A percentile compares a stretch with the other conserved stretches of the same genome.
These are phyloP conservation scores for Neoarius graeffei DNA, from an alignment of 2,113 vertebrate species.

Conservation along the genomic window DNA sequence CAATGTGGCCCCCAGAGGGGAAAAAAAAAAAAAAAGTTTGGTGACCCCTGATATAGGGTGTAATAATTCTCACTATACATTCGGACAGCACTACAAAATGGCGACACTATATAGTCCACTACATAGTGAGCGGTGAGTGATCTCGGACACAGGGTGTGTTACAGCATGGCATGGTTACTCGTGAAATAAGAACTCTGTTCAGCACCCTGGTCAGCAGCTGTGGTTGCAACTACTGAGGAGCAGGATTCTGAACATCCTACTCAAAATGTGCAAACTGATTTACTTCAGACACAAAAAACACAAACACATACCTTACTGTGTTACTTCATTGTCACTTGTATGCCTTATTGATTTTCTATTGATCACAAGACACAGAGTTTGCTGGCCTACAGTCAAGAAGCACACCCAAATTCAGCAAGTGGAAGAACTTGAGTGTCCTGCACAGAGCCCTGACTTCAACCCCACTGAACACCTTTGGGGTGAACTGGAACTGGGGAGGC, in stretches of 20 bases:
- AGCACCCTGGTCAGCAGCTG: not conserved
- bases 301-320: not conserved
- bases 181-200: not conserved
- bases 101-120: too few relatives aligned
- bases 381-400: not conserved
- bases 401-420: not conserved
- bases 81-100: too few relatives aligned
- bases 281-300: not conserved
- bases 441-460: not conserved
- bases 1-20: too few relatives aligned
- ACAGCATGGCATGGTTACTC: not conserved
- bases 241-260: not conserved
- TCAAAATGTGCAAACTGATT: not conserved
- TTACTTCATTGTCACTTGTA: not conserved
- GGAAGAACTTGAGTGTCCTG: too few relatives aligned
- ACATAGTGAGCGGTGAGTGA: too few relatives aligned
- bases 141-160: not conserved
- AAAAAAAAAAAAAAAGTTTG: too few relatives aligned
- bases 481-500: not conserved
- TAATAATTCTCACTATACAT: too few relatives aligned
- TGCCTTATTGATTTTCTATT: not conserved
- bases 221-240: not conserved
- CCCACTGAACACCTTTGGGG: not conserved
- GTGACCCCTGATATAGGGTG: too few relatives aligned
- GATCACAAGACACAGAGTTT: not conserved